Evolutionary conservation across 2,797 vertebrate species (phyloP).

Genomic region (Myiothlypis coronata): DNA sequence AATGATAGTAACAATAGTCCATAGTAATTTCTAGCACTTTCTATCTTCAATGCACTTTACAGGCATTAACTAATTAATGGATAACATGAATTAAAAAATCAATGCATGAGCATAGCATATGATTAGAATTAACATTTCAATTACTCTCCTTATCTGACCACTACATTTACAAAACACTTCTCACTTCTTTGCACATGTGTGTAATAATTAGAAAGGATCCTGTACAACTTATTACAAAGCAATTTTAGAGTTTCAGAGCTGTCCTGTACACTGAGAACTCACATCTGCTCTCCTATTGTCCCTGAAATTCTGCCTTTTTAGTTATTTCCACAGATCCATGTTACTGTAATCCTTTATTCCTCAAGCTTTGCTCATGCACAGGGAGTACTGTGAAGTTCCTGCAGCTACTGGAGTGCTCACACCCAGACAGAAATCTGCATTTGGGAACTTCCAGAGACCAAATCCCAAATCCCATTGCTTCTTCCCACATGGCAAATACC

Average conservation of each 20-base stretch:
- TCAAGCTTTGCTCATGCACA: neutral
- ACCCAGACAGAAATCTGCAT: neutral
- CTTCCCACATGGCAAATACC: neutral
- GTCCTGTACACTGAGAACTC: neutral
- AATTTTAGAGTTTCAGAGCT: neutral
- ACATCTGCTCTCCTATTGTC: neutral
- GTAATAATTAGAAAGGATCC: neutral
- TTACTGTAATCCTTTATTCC: neutral
- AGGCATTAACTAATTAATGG: slow-evolving; percentile 50
- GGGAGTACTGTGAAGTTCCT: neutral
- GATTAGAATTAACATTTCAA: slow-evolving; percentile 64
- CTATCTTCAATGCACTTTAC: slow-evolving; percentile 6
- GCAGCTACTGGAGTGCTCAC: neutral
- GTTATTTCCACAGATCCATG: neutral
- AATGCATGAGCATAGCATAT: neutral
- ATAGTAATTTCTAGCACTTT: slow-evolving; percentile 2
- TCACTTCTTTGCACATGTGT: neutral
- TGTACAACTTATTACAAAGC: neutral
- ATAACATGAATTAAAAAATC: slow-evolving; percentile 52
- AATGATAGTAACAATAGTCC: neutral
- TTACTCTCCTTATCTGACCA: slow-evolving; percentile 14
- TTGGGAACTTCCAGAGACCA: neutral
- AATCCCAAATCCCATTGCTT: neutral
- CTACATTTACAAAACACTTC: neutral
- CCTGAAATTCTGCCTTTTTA: neutral